phyloP scores from a whole-genome alignment of 2,888 invertebrate species.

The Drepana falcataria region DNA sequence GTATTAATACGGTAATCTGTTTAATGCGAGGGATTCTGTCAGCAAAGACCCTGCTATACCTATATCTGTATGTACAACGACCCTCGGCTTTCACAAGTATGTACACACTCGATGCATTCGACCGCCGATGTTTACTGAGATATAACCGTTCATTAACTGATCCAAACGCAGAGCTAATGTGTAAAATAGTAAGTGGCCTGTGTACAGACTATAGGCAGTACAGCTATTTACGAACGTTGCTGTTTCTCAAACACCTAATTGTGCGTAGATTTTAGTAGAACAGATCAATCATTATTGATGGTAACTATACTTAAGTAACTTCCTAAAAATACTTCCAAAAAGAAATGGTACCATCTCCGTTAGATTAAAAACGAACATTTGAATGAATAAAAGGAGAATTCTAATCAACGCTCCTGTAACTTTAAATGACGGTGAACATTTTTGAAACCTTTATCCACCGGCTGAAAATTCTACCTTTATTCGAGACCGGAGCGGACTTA shows the following conservation, averaged over 20 bases:
- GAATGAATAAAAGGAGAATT: constrained; percentile 44
- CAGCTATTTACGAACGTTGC: background rate
- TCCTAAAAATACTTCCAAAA: background rate
- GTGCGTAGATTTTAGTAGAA: too few species aligned
- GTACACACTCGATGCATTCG: constrained; percentile 18
- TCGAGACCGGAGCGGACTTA: constrained; percentile 58
- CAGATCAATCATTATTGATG: too few species aligned
- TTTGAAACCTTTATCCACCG: constrained; percentile 51
- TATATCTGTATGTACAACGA: background rate
- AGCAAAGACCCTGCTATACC: background rate
- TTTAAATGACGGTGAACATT: constrained; percentile 59
- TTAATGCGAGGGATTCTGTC: background rate
- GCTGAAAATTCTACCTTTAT: constrained; percentile 52
- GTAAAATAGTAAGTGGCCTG: background rate
- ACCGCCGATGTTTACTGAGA: constrained; percentile 16
- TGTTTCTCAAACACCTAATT: background rate
- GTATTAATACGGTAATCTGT: background rate
- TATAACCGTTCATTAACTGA: constrained; percentile 22
- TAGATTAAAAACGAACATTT: constrained; percentile 31
- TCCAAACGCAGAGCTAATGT: constrained; percentile 13
- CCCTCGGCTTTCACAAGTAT: background rate
- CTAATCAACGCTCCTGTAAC: constrained; percentile 51
- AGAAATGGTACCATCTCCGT: constrained; percentile 17
- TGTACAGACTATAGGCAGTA: background rate
- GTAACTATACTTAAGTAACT: background rate